Conservation (phyloP, 1,140 invertebrate genomes). For the Sinonovacula constricta region DNA sequence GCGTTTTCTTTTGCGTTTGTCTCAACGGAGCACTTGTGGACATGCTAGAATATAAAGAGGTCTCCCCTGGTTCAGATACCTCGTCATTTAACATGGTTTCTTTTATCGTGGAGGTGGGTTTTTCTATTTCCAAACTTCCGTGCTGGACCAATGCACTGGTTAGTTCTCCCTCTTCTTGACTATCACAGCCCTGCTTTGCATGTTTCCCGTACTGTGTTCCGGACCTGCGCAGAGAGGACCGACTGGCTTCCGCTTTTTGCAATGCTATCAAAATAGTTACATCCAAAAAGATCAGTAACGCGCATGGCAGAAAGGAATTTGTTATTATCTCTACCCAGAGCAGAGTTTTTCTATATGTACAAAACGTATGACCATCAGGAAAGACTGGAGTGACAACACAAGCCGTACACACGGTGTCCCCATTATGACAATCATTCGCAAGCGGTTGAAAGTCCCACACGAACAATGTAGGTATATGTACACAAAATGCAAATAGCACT, state of each 20-base stretch:
- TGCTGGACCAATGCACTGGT: neutral
- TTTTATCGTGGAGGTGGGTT: neutral
- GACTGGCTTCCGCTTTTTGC: neutral
- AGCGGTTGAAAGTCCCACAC: constrained; percentile 2
- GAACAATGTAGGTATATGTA: constrained; percentile 19
- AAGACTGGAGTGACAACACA: constrained; percentile 6
- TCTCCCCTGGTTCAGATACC: neutral
- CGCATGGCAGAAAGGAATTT: constrained; percentile 17
- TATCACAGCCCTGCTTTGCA: neutral
- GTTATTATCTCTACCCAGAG: neutral
- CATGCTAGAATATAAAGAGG: no score
- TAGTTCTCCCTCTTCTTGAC: neutral
- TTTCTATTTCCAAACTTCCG: neutral
- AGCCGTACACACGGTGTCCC: neutral
- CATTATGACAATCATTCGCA: neutral
- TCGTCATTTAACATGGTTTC: neutral
- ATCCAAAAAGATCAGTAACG: constrained; percentile 5
- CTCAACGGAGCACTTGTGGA: neutral
- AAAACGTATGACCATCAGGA: neutral
- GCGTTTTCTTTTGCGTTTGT: neutral
- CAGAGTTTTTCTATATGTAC: constrained; percentile 12
- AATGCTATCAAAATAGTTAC: constrained; percentile 18
- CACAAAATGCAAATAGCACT: neutral
- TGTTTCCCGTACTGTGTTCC: neutral
- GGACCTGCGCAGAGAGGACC: neutral